Base-by-base conservation (phyloP, 1,140 invertebrate species). In the Dendroctonus valens region DNA sequence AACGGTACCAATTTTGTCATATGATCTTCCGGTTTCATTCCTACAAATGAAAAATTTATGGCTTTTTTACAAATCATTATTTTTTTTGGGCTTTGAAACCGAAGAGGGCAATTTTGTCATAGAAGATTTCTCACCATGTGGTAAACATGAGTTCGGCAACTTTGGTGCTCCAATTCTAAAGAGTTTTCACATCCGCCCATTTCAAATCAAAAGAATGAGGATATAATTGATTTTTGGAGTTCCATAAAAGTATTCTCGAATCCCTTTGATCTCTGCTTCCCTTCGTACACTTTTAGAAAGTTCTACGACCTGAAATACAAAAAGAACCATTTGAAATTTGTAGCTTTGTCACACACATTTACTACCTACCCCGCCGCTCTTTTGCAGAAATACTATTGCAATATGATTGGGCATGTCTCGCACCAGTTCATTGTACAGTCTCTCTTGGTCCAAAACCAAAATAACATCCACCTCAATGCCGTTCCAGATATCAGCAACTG, bases 231-330 rank as follows among this genome's bases (percentile, higher is more conserved):
- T 89, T 87, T 70, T 86, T 59, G 83, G 78, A 59, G 83, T 80
- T n/a, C 96, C 91, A 82, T 99, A 99, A 80, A 98, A 99, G 81
- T 99, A 99, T 81, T 98, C 91, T 50, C 92, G 80, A 12, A 98
- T 90, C n/a, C 50, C 92, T 83, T 55, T 84, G 82, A 80, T 97
- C 94, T 58, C 93, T 0, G 84, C 78, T 77, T 97, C 93, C 3
- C 80, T 83, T 57, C 95, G 82, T 61, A 87, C 84, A 12, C 83
- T 79, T 63, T 87, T 82, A 62, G 85, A 91, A 63, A 94, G 82
- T 77, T 96, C 94, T 0, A 97, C 95, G 37, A 96, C 90, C 89
- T 91, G 73, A 48, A 76, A 73, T 49, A 15, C 26, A 26, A 26
- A 26, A 26, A 26, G 26, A 26, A 26, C 26, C 1, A 26, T 26